Evolutionary conservation across 2,888 invertebrate genomes (phyloP), one percentile per base, ranked within the genome.

Genomic region (Protula sp.): DNA sequence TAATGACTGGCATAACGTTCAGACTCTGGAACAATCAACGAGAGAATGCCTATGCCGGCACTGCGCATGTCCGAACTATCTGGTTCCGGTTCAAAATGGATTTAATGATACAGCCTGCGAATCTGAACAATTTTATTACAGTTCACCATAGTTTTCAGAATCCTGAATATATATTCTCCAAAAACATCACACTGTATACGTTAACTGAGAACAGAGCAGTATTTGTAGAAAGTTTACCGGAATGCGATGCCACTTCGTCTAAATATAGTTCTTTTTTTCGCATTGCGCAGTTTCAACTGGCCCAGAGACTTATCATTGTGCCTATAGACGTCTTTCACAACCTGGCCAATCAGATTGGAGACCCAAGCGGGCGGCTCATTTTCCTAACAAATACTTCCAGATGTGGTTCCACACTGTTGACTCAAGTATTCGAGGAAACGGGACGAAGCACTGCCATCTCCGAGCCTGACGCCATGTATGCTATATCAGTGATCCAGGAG

Each of bases 311-410:
- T 3, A 30, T 62, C 30, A 30, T 30, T 26, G 54, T 64, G 58
- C 62, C 64, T 4, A 59, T 62, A 19, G 45, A 52, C 2, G 58
- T 57, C 27, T 54, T 58, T 55, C 55, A 53, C 45, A 47, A 31
- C 1, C 45, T 64, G 48, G 59, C 64, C 26, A 59, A 64, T 31
- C 28, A 59, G 45, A n/a, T 62, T 3, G 57, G 57, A 24, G 59
- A 59, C 29, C 64, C 64, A 19, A 30, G 30, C 30, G 57, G 51
- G 9, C 29, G 55, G 54, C 28, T 64, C 50, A 57, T 62, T 19
- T 64, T 64, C 47, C 19, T 64, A n/a, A 57, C 53, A n/a, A 62
- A 64, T 59, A 65, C 63, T 19, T 57, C 62, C 27, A 47, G 64
- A 9, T 64, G 64, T 28, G 64, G 64, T 1, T 64, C 64, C 9